A percentile compares a stretch with the other conserved stretches of the same genome.
Conservation (phyloP, 2,888 invertebrate genomes). For the Drosophila meridiana region DNA sequence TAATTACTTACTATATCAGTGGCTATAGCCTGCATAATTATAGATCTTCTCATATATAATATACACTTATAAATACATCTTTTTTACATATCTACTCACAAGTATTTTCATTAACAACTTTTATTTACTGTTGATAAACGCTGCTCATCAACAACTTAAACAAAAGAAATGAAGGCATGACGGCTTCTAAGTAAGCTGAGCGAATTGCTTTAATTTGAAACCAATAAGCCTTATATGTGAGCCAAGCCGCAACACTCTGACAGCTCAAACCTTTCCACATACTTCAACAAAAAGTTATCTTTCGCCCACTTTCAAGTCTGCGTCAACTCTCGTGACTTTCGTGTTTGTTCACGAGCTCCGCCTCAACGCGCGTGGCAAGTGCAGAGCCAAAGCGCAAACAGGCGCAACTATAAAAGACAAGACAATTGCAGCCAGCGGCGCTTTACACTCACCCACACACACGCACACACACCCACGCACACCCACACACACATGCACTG, state of each 20-base stretch:
- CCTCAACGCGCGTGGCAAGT: constrained; percentile 28
- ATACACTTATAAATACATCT: no score
- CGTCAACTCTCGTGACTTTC: constrained; percentile 10
- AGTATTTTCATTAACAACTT: no score
- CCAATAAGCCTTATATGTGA: background rate
- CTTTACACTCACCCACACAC: constrained; percentile 33
- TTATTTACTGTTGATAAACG: no score
- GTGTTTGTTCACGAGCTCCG: constrained; percentile 37
- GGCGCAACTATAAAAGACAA: constrained; percentile 75
- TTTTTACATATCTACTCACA: no score
- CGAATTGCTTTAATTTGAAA: background rate
- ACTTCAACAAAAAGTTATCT: background rate
- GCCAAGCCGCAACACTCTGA: background rate
- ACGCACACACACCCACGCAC: constrained; percentile 12
- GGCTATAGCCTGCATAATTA: no score
- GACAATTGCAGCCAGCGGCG: constrained; percentile 71
- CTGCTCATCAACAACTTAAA: background rate
- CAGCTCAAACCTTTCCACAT: constrained; percentile 1
- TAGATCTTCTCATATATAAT: no score
- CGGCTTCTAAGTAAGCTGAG: background rate
- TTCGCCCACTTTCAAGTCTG: background rate
- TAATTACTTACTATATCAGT: no score
- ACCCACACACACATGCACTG: constrained; percentile 51
- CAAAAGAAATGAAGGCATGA: background rate
- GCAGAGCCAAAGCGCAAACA: constrained; percentile 22